A percentile compares a stretch with the other conserved stretches of the same genome.
Evolutionary conservation across 2,888 invertebrate species (phyloP).

Genomic region (Heteromurus nitidus): DNA sequence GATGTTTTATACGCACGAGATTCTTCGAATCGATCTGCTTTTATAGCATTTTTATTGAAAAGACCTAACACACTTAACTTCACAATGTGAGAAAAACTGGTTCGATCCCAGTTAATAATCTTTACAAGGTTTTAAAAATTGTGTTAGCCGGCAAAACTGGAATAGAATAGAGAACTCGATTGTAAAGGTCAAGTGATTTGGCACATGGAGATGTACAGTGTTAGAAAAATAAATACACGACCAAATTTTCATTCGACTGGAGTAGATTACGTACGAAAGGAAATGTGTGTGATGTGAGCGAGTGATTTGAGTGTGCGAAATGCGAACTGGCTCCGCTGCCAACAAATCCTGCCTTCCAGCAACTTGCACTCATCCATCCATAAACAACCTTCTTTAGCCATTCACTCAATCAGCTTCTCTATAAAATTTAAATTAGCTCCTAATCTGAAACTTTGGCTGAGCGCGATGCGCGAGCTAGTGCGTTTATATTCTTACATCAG

Average conservation of each 20-base stretch:
- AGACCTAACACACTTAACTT: no score
- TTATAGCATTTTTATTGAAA: no score
- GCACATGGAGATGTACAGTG: constrained; percentile 15
- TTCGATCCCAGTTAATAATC: no score
- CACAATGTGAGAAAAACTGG: no score
- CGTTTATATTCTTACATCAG: not conserved
- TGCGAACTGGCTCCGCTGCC: not conserved
- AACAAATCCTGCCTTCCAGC: constrained; percentile 14
- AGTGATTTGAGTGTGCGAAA: not conserved
- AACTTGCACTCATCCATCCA: not conserved
- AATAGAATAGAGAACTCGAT: constrained; percentile 24
- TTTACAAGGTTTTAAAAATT: no score
- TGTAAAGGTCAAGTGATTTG: constrained; percentile 23
- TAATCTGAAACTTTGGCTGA: not conserved
- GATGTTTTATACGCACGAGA: no score
- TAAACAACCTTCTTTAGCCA: not conserved
- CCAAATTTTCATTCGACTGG: constrained; percentile 7
- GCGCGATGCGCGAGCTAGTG: not conserved
- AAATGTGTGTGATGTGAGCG: no score
- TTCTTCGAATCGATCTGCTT: no score
- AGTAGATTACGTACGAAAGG: constrained; percentile 10
- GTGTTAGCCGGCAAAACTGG: no score
- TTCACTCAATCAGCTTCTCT: constrained; percentile 43
- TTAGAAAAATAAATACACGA: constrained; percentile 25
- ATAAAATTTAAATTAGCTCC: constrained; percentile 57